Evolutionary conservation across 2,797 vertebrate genomes (phyloP), one percentile per base, ranked within the genome.

Genomic region (Hippocampus kuda): DNA sequence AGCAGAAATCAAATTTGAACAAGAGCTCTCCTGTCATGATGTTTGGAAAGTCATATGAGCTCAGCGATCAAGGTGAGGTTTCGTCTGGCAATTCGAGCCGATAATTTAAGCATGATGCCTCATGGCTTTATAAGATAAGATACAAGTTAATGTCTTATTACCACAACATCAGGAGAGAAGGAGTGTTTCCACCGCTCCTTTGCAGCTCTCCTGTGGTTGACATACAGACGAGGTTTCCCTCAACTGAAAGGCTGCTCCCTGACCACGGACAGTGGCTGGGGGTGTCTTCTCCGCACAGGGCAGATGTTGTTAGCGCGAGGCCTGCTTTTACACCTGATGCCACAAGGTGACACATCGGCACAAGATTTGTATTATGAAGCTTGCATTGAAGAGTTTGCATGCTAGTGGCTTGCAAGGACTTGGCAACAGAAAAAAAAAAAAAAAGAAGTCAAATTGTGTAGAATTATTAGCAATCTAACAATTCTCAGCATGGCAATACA

Each of bases 251-350:
- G 93, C 49, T 86, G 90, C 44, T 76, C 83, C 22, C 89, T 93
- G 76, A 94, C 92, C 74, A 93, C 92, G 0, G 95, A 97, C 85
- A 91, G 94, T 0, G 94, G 95, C 72, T 97, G 94, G 95, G 94
- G 95, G 18, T 97, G 95, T 80, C 92, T 94, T 81, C 77, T 97
- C 5, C 92, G 95, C 20, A 93, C 93, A 0, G 94, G 92, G 8
- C 95, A 97, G 88, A 97, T 97, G 94, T 85, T 97, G 77, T 85
- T 97, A 56, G 94, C 94, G 0, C 93, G 90, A 78, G 93, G 92
- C 11, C 87, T 97, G 4, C 66, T 93, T 59, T 69, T 91, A 6
- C 94, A 96, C 81, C 83, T 92, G 57, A 83, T 95, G 72, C 87
- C 93, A 53, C 80, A 88, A 90, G 93, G 95, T 95, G 74, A 91